Base-by-base conservation (phyloP, 2,797 vertebrate genomes). In the Lepilemur septentrionalis region DNA sequence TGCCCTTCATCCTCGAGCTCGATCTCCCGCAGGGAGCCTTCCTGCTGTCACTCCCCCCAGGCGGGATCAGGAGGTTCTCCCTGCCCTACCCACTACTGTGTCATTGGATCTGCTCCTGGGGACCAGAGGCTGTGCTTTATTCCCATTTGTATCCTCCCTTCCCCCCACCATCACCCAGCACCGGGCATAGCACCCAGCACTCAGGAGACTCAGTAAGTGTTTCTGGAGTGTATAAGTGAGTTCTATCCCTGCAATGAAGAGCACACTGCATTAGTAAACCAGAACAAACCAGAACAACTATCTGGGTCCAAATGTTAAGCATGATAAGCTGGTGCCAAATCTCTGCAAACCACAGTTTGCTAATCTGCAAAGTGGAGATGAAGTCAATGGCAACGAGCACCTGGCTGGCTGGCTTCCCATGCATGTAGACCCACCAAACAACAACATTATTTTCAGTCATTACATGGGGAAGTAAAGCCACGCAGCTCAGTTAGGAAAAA, bases 141-240 rank as follows among this genome's bases (percentile, higher is more conserved):
- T 69, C 63, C 18, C 63, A 7, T 30, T 28, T 38, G 14, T 14
- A 18, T 14, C 46, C 6, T 0, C 8, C 15, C 46, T 17, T 32
- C 2, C 3, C 46, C 13, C 13, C 1, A 4, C 11, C 18, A 8
- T 22, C 18, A 23, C 28, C 73, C 32, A 43, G 18, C 25, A 50
- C 4, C 0, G 0, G 38, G 13, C 18, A 50, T 4, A 55, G 43
- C 7, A 48, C 38, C n/a, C 38, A 23, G 11, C 46, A 12, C 13
- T n/a, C 59, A 22, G 59, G 2, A 65, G 72, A 82, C 73, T n/a
- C 70, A 57, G 22, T 89, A 18, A 32, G 78, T 41, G 48, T 61
- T 73, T 90, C 69, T 67, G 35, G 22, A 55, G 55, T 3, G 5
- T 85, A 46, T 20, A 8, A 48, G 14, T 48, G 28, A 59, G 9